Percentiles rank a stretch among this genome's conserved stretches.
phyloP scores from a whole-genome alignment of 2,888 invertebrate species.

The Notocelia uddmanniana region DNA sequence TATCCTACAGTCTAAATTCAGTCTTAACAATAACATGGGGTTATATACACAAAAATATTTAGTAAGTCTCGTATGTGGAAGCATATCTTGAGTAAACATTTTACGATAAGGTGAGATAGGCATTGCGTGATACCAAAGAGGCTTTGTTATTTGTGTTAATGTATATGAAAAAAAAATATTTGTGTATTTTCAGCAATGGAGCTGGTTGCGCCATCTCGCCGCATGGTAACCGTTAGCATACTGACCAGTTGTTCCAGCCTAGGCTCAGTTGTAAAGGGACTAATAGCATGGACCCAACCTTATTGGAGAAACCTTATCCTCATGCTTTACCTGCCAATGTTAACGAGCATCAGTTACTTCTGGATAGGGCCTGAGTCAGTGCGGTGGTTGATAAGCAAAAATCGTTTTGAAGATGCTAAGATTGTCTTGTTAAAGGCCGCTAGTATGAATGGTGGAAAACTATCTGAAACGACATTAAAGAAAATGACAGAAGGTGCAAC shows the following conservation, averaged over 20 bases:
- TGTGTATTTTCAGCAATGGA: constrained; percentile 83
- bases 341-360: constrained; percentile 85
- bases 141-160: too few species aligned
- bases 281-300: constrained; percentile 85
- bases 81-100: too few species aligned
- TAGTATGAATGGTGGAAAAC: constrained; percentile 76
- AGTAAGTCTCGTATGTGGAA: too few species aligned
- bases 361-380: constrained; percentile 88
- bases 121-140: too few species aligned
- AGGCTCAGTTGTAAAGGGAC: constrained; percentile 87
- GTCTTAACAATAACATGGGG: too few species aligned
- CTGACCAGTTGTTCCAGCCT: constrained; percentile 87
- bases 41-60: too few species aligned
- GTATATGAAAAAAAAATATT: too few species aligned
- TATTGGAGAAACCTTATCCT: constrained; percentile 87
- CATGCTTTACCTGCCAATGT: constrained; percentile 86
- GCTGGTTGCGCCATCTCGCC: constrained; percentile 87
- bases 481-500: not conserved
- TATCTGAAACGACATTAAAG: constrained; percentile 63
- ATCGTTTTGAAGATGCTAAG: constrained; percentile 85
- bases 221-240: constrained; percentile 87
- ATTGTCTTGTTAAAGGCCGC: constrained; percentile 83
- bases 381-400: constrained; percentile 89
- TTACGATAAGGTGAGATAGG: too few species aligned
- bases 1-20: too few species aligned